Conservation (phyloP, 2,113 vertebrate species). For the Pterocles gutturalis region DNA sequence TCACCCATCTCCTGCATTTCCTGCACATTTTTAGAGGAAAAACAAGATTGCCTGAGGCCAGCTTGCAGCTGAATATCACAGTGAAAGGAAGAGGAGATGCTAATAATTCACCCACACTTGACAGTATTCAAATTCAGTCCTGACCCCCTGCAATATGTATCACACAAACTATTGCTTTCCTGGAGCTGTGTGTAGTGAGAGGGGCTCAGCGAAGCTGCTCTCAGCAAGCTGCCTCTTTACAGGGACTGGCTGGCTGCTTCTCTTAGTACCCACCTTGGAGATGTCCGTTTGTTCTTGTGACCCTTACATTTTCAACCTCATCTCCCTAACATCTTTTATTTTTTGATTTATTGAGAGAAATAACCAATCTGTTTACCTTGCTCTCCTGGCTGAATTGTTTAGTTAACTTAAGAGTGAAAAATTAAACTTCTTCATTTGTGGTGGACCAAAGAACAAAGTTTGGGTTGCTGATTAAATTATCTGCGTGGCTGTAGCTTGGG, state of each 20-base stretch:
- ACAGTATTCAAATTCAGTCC: neutral
- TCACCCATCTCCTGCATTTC: neutral
- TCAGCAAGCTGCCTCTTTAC: neutral
- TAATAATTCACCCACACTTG: neutral
- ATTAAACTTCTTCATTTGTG: neutral
- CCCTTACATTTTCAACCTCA: neutral
- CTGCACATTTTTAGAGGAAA: neutral
- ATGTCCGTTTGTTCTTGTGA: neutral
- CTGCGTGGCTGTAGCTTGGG: neutral
- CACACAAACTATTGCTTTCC: neutral
- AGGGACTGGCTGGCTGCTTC: neutral
- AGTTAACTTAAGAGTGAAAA: neutral
- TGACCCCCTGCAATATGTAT: neutral
- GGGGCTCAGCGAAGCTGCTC: neutral
- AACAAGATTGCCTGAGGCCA: neutral
- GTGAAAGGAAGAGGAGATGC: neutral
- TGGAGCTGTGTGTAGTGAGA: neutral
- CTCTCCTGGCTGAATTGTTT: neutral
- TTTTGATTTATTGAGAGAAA: neutral
- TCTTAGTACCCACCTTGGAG: too few relatives aligned
- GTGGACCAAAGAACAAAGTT: neutral
- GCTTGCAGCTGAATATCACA: neutral
- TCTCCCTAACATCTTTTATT: neutral
- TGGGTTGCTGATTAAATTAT: neutral
- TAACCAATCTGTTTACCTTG: neutral